A percentile compares a stretch with the other conserved stretches of the same genome.
Evolutionary conservation across 2,797 vertebrate genomes (phyloP).

Genomic region (Leptodactylus fallax): DNA sequence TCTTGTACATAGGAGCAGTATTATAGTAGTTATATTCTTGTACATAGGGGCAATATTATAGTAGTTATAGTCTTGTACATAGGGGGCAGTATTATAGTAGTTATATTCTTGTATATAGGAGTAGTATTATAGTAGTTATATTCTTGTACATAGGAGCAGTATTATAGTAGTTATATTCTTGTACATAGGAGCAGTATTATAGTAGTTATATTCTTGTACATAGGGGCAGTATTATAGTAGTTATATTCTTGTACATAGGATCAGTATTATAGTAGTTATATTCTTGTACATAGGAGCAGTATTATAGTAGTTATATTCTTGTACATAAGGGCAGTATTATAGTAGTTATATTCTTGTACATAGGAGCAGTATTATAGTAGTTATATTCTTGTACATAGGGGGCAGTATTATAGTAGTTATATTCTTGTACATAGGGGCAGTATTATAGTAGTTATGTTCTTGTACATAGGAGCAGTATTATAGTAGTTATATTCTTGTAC

Average conservation of each 20-base stretch:
- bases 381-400: neutral
- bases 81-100: slow-evolving; percentile 12
- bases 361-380: neutral
- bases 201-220: neutral
- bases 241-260: neutral
- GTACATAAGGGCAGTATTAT: too few relatives aligned
- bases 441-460: neutral
- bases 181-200: neutral
- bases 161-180: too few relatives aligned
- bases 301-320: too few relatives aligned
- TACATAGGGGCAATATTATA: neutral
- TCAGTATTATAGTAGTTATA: neutral
- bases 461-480: neutral
- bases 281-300: too few relatives aligned
- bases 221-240: neutral
- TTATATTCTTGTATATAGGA: neutral
- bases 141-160: neutral
- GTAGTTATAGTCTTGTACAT: neutral
- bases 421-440: too few relatives aligned
- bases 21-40: slow-evolving; percentile 1
- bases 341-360: neutral
- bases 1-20: neutral
- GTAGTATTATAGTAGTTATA: neutral
- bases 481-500: neutral
- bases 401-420: too few relatives aligned